Evolutionary conservation across 2,113 vertebrate species (phyloP), one percentile per base, ranked within the genome.

Genomic region (Tenrec ecaudatus): DNA sequence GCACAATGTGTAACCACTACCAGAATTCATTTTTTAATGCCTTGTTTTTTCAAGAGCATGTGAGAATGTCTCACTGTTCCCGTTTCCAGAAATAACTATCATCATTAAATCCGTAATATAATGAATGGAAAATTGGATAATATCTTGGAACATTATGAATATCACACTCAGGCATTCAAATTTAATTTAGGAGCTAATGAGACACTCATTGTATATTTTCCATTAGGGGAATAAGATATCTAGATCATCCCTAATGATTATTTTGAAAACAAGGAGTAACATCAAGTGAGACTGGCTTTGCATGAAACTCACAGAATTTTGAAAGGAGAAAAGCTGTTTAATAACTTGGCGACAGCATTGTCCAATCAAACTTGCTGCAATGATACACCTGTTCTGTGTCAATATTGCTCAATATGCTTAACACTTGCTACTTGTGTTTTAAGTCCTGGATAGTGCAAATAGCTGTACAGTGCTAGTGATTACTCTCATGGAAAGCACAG

Each of bases 161-260:
- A 62, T 25, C 10, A 88, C 22, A 23, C 31, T 62, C 25, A 33
- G 43, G 25, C 73, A 6, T 92, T 69, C 81, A 22, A 71, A 87
- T 58, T 86, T 81, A 86, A 82, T 78, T 95, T 47, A 47, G 12
- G 89, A 73, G 57, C 85, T 76, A 90, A 83, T 90, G 22, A 96
- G 69, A 90, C 79, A 84, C 1, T 23, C 25, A 8, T 31, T 47
- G 57, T 90, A 38, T 23, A 86, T 76, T 88, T 95, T 86, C 82
- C 20, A 83, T 88, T 83, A 77, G 82, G 8, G n/a, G 57, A 43
- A 15, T 82, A 92, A 82, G 64, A 93, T 58, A 53, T 14, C 47
- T 53, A 89, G 3, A 76, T 68, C 40, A 83, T 10, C 19, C 31
- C 73, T 75, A 68, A 85, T 78, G 68, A 89, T 84, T 66, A 38